Evolutionary conservation across 2,113 vertebrate genomes (phyloP).

Genomic region (Myotis yumanensis): DNA sequence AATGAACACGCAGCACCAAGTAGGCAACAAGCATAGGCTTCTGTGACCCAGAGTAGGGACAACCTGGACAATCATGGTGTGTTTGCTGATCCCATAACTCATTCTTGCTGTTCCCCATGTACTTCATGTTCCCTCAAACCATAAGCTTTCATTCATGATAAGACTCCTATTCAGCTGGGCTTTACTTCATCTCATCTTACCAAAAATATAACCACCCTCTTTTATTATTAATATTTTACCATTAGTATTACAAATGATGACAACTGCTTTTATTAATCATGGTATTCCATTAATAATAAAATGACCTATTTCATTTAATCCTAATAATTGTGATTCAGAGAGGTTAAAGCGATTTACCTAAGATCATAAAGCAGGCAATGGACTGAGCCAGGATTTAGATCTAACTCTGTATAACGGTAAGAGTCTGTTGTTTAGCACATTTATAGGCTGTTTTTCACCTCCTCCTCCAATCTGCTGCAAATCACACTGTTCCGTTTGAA

Average conservation of each 20-base stretch:
- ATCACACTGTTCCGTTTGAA: no score
- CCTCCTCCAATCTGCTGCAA: background rate
- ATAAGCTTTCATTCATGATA: background rate
- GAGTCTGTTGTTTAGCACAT: background rate
- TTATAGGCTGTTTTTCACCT: background rate
- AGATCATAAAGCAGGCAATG: background rate
- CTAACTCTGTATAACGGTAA: background rate
- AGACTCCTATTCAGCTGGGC: background rate
- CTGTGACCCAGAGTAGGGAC: background rate
- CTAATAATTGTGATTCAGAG: background rate
- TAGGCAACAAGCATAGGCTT: background rate
- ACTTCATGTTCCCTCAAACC: background rate
- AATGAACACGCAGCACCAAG: background rate
- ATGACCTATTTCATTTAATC: background rate
- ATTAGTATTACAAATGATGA: background rate
- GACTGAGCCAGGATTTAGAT: background rate
- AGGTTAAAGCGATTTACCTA: background rate
- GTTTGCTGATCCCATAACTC: background rate
- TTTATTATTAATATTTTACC: background rate
- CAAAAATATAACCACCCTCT: background rate
- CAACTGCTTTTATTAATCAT: background rate
- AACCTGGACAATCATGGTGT: fast-evolving
- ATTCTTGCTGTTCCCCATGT: background rate
- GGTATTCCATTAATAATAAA: background rate
- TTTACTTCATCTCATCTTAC: background rate